Base-by-base conservation (phyloP, 2,797 vertebrate species). In the Hoplostethus atlanticus region DNA sequence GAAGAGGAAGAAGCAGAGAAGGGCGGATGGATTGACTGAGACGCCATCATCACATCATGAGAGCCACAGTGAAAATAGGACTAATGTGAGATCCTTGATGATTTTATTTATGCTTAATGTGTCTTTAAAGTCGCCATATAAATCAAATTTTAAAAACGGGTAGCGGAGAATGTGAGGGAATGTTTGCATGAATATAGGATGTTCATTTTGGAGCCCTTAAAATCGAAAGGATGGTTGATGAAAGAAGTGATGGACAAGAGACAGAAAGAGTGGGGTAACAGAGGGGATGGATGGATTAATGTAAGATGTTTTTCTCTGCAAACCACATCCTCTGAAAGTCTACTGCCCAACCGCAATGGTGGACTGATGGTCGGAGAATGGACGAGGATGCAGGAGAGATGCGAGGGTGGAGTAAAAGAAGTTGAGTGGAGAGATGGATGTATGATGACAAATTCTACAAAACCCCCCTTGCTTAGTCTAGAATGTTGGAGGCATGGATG, bases 371-470 rank as follows among this genome's bases (percentile, higher is more conserved):
- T 40, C 3, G 0, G 34, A 34, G 11, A 51, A 59, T 31, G 38
- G 53, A 31, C 7, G 30, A 55, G 13, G 38, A 61, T 12, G 3
- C 3, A 17, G 5, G 30, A 60, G 13, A 15, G 13, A 73, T 47
- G 46, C n/a, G 52, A 64, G 10, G 12, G 6, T 52, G 47, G 56
- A 59, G 54, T 21, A 17, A 53, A 65, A 46, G 54, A n/a, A 31
- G 46, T 12, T 66, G 76, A n/a, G n/a, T 62, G 51, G 63, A 74
- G 62, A 3, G 15, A 38, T 5, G 38, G 44, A 77, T 70, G 63
- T 15, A 52, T 61, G 62, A 75, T 75, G 66, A 83, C 56, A 62
- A 62, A 52, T 36, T 50, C 30, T 40, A 0, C 21, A 31, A 71
- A 31, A 5, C 60, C 0, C 46, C 12, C n/a, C 17, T 66, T 61